A percentile compares a stretch with the other conserved stretches of the same genome.
Conservation (phyloP, 2,888 invertebrate species). For the Isotomurus palustris region DNA sequence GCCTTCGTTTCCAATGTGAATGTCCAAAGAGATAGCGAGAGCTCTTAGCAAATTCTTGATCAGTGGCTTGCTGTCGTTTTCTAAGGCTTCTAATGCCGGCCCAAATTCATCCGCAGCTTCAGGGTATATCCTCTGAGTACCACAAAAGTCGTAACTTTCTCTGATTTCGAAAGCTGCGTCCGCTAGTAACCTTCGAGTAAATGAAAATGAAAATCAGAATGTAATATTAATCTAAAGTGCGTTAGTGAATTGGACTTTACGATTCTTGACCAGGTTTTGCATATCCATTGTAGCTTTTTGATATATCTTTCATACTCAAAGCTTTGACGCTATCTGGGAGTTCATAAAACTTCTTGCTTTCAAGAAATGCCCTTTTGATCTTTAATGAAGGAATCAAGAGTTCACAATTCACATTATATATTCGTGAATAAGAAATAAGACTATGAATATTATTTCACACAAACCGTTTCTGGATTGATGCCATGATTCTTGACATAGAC, state of each 20-base stretch:
- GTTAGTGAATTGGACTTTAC: constrained; percentile 15
- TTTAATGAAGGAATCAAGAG: too few species aligned
- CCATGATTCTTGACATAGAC: constrained; percentile 45
- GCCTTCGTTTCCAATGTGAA: too few species aligned
- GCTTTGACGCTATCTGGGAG: constrained; percentile 30
- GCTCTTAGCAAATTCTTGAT: constrained; percentile 60
- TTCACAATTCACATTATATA: too few species aligned
- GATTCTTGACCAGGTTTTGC: constrained; percentile 37
- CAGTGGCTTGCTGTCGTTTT: constrained; percentile 65
- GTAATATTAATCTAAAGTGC: background rate
- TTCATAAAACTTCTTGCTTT: constrained; percentile 37
- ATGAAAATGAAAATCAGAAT: background rate
- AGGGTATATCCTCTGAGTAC: constrained; percentile 60
- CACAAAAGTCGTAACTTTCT: constrained; percentile 35
- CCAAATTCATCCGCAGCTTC: constrained; percentile 62
- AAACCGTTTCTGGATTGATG: constrained; percentile 33
- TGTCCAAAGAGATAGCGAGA: constrained; percentile 32
- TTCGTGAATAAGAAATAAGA: too few species aligned
- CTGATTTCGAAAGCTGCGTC: constrained; percentile 23
- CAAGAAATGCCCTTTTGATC: constrained; percentile 37
- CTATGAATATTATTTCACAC: too few species aligned
- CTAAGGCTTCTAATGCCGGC: constrained; percentile 61
- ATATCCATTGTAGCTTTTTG: constrained; percentile 30
- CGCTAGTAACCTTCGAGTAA: constrained; percentile 15
- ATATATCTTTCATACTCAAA: constrained; percentile 28